phyloP scores from a whole-genome alignment of 2,113 vertebrate species.

The Lutjanus erythropterus region DNA sequence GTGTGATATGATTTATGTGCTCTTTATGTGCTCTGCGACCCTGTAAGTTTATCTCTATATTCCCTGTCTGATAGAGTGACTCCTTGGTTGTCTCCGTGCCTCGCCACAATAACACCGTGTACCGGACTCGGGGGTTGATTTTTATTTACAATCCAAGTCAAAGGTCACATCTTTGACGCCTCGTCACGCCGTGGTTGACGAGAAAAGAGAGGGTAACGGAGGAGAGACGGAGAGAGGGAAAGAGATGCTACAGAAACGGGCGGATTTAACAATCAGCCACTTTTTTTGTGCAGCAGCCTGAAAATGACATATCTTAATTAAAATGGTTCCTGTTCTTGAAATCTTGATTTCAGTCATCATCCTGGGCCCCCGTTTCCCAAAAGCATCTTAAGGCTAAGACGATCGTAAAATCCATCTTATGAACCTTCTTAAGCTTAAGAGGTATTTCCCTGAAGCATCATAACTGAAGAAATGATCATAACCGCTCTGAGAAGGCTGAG shows the following conservation, averaged over 20 bases:
- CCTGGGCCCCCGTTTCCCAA: neutral
- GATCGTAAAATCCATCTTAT: conserved; percentile 1
- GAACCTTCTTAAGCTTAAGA: neutral
- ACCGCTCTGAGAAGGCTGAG: neutral
- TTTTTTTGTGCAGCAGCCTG: neutral
- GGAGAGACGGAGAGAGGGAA: neutral
- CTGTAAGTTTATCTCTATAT: conserved; percentile 71
- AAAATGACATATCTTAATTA: neutral
- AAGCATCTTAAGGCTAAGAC: neutral
- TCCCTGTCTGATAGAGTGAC: conserved; percentile 65
- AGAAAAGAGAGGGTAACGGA: neutral
- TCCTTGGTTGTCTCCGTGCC: conserved; percentile 42
- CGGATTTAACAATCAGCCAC: neutral
- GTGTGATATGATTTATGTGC: conserved; percentile 63
- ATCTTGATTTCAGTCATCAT: neutral
- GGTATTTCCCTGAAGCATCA: neutral
- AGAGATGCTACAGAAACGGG: neutral
- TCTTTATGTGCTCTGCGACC: conserved; percentile 69
- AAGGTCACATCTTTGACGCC: conserved; percentile 51
- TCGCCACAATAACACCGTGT: conserved; percentile 26
- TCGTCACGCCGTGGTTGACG: conserved; percentile 20
- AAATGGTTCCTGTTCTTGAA: neutral
- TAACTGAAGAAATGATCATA: neutral
- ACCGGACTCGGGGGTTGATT: conserved; percentile 30
- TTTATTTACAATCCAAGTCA: conserved; percentile 59